Evolutionary conservation across 2,888 invertebrate genomes (phyloP).

Genomic region (Timandra comae): DNA sequence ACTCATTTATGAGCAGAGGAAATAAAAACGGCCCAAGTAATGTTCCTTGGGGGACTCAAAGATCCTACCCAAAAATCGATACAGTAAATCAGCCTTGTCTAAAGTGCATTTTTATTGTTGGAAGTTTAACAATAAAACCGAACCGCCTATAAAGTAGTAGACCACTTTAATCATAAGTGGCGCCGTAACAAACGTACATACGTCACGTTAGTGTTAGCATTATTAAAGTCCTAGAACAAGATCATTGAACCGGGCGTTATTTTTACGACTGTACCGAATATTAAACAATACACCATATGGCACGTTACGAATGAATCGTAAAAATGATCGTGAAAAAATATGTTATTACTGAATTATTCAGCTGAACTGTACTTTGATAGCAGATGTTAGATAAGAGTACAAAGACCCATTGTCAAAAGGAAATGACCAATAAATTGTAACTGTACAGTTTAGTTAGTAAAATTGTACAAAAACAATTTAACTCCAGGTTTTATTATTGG

Average conservation of each 20-base stretch:
- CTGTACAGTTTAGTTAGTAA: too few species aligned
- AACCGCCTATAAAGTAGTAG: background rate
- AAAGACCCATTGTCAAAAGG: too few species aligned
- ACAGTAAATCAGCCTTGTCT: background rate
- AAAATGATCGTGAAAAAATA: constrained; percentile 16
- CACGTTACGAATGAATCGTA: constrained; percentile 13
- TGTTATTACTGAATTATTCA: too few species aligned
- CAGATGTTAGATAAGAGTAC: too few species aligned
- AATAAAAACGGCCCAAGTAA: background rate
- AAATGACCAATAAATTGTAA: too few species aligned
- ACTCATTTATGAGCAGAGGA: too few species aligned
- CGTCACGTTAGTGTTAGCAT: constrained; percentile 4
- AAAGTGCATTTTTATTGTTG: background rate
- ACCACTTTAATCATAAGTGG: background rate
- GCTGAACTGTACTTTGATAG: background rate
- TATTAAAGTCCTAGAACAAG: constrained; percentile 19
- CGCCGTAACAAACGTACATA: constrained; percentile 3
- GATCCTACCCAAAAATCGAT: background rate
- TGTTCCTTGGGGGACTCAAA: background rate
- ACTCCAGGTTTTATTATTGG: too few species aligned
- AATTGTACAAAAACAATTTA: too few species aligned
- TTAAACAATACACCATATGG: constrained; percentile 26
- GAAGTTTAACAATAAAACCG: background rate
- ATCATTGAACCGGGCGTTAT: constrained; percentile 36
- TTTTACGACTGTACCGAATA: constrained; percentile 27